Conservation (phyloP, 1,140 invertebrate species). For the Maconellicoccus hirsutus region DNA sequence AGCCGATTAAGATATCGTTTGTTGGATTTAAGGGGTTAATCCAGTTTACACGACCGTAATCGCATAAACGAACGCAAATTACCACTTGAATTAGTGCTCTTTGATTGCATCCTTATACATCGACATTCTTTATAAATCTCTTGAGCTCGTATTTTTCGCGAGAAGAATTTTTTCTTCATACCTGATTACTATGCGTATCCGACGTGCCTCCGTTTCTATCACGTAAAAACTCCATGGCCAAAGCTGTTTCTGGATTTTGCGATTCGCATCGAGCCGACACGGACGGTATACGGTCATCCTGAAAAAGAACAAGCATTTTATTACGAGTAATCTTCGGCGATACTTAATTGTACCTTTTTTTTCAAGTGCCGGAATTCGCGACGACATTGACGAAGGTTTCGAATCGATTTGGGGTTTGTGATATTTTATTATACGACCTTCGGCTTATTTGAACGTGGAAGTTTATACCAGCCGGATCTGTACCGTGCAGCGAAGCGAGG, state of each 20-base stretch:
- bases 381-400: slow-evolving; percentile 3
- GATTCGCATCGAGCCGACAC: background rate
- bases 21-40: no score
- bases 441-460: no score
- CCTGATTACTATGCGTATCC: slow-evolving; percentile 6
- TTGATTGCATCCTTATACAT: no score
- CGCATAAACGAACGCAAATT: no score
- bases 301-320: background rate
- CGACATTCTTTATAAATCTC: no score
- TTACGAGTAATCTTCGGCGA: no score
- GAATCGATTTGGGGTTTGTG: background rate
- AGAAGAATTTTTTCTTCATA: background rate
- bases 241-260: background rate
- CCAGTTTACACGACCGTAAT: no score
- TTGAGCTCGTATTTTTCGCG: no score
- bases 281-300: background rate
- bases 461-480: no score
- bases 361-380: background rate
- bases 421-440: background rate
- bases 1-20: no score
- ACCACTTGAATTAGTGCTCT: no score
- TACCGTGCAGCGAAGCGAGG: no score
- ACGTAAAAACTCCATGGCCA: slow-evolving; percentile 10
- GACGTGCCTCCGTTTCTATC: slow-evolving; percentile 1
- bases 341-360: background rate